A percentile compares a stretch with the other conserved stretches of the same genome.
These are phyloP conservation scores for Zaprionus nigranus DNA, from an alignment of 1,140 invertebrate genomes.

Conservation along the genomic window DNA sequence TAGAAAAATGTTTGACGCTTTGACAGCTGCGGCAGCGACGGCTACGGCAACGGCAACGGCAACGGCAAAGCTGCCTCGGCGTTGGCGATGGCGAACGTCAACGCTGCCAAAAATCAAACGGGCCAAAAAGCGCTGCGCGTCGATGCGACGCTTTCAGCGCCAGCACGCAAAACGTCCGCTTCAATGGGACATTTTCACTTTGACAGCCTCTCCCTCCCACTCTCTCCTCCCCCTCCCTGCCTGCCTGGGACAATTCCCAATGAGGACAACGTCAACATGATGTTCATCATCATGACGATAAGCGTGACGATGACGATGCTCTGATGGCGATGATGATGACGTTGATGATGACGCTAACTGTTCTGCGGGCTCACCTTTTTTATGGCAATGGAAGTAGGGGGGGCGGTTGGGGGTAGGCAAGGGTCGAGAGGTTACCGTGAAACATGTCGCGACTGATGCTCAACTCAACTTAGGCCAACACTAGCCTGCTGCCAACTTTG, in stretches of 20 bases:
- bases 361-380: constrained; percentile 26
- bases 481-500: constrained; percentile 13
- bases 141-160: constrained; percentile 54
- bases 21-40: constrained; percentile 69
- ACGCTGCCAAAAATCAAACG: constrained; percentile 55
- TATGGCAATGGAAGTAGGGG: too few species aligned
- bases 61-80: constrained; percentile 29
- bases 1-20: constrained; percentile 74
- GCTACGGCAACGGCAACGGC: constrained; percentile 22
- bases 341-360: constrained; percentile 6
- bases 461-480: constrained; percentile 30
- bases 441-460: constrained; percentile 40
- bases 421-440: constrained; percentile 24
- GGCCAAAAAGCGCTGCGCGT: constrained; percentile 43
- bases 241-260: constrained; percentile 50
- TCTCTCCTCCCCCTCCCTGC: constrained; percentile 4
- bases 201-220: constrained; percentile 45
- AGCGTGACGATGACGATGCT: constrained; percentile 10
- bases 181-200: constrained; percentile 79
- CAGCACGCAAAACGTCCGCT: constrained; percentile 56
- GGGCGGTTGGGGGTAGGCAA: not conserved
- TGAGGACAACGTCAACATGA: constrained; percentile 43
- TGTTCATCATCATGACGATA: constrained; percentile 13
- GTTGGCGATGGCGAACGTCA: not conserved
- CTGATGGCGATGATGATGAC: constrained; percentile 12